Evolutionary conservation across 2,888 invertebrate genomes (phyloP), one percentile per base, ranked within the genome.

Genomic region (Caenorhabditis macrosperma): DNA sequence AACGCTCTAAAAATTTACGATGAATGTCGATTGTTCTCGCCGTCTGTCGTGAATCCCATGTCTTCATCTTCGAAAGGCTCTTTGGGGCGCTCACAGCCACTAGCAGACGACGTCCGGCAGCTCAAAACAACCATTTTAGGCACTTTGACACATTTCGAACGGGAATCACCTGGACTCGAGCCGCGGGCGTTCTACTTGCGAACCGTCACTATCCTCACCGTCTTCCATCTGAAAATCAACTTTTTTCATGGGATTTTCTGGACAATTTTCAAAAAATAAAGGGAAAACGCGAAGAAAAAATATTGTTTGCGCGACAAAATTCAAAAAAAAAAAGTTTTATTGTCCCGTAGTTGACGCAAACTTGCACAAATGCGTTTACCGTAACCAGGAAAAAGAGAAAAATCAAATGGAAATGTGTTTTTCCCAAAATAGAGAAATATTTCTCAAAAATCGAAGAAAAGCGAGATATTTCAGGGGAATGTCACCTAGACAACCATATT

Each of bases 21-120:
- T 1, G 61, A 55, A 55, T 74, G 72, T 41, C 78, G 78, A 61
- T 78, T 78, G 6, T 55, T 50, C 28, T 78, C 78, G n/a, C 72
- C 67, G 48, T 78, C 78, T 5, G 78, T 78, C 20, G 78, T 78
- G 61, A 63, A 78, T 61, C 78, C 77, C 12, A 50, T 6, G 44
- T 48, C 52, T 2, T 76, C 76, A 50, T 63, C 44, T n/a, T 66
- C 48, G 17, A 50, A 7, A 15, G 24, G n/a, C 9, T 30, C 50
- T 50, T 22, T 48, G 24, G 54, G 1, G 9, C 26, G 22, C 7
- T 71, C 66, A 24, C 44, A 35, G 12, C 46, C 71, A 24, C 66
- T 72, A 2, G 60, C 10, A 20, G 77, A 63, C 9, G 50, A 26
- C 17, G 67, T 68, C 20, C 54, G 59, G 17, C 57, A 33, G 5